Conservation (phyloP, 2,797 vertebrate species). For the Cirrhinus molitorella region DNA sequence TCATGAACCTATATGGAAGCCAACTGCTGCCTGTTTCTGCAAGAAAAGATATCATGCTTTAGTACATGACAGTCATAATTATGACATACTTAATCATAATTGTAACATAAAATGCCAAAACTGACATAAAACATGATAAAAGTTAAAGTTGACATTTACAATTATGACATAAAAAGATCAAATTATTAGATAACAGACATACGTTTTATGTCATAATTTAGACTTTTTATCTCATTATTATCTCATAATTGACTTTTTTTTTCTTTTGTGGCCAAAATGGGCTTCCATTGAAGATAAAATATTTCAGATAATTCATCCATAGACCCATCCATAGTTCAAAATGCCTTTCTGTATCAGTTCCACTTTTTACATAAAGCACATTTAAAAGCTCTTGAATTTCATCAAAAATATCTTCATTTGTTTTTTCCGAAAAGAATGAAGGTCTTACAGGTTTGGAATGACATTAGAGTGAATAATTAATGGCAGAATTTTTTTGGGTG, state of each 20-base stretch:
- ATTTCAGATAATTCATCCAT: background rate
- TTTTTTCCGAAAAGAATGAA: too few relatives aligned
- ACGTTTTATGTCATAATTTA: background rate
- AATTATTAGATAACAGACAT: background rate
- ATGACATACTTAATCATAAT: background rate
- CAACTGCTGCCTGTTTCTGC: background rate
- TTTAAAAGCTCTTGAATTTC: too few relatives aligned
- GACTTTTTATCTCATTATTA: background rate
- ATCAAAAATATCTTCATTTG: too few relatives aligned
- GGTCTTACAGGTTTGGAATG: too few relatives aligned
- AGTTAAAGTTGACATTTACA: background rate
- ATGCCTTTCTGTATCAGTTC: background rate
- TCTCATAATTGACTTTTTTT: background rate
- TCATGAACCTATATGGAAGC: background rate
- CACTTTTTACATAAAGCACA: background rate
- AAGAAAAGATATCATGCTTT: background rate
- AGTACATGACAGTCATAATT: background rate
- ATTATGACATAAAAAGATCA: background rate
- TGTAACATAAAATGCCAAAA: background rate
- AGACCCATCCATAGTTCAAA: background rate
- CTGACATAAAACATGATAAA: background rate
- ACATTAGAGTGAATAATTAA: too few relatives aligned
- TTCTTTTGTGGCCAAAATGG: background rate
- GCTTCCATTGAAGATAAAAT: background rate
- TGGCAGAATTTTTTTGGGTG: too few relatives aligned